These are phyloP conservation scores for Nebria ingens DNA, from an alignment of 1,140 invertebrate genomes.

Conservation along the genomic window DNA sequence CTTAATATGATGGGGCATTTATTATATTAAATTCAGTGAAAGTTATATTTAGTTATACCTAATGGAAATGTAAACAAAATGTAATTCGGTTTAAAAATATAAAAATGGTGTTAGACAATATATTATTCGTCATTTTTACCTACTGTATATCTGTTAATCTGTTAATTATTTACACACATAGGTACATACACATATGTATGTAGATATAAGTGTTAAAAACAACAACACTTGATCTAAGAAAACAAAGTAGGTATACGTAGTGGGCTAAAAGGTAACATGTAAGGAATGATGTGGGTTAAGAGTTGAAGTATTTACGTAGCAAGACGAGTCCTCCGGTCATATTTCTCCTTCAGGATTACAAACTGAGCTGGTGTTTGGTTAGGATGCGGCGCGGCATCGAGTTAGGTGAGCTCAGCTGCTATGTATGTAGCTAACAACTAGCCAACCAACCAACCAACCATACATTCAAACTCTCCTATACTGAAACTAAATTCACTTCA, in stretches of 20 bases:
- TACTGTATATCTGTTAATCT: too few relatives aligned
- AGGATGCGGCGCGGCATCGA: neutral
- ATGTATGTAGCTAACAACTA: neutral
- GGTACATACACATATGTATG: too few relatives aligned
- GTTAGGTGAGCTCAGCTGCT: slow-evolving; percentile 8
- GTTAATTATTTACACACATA: too few relatives aligned
- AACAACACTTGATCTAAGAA: too few relatives aligned
- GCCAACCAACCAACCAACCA: neutral
- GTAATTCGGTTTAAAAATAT: neutral
- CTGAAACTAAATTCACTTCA: neutral
- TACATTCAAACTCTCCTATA: neutral
- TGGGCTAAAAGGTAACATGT: too few relatives aligned
- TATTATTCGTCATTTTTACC: too few relatives aligned
- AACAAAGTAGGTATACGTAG: too few relatives aligned
- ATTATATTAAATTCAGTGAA: neutral
- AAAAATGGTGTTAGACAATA: neutral
- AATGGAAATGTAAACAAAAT: neutral
- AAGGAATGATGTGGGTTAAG: too few relatives aligned
- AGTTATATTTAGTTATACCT: neutral
- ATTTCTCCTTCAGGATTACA: slow-evolving; percentile 7
- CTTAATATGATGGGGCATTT: neutral
- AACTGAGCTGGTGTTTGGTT: slow-evolving; percentile 1
- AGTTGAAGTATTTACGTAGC: slow-evolving; percentile 1
- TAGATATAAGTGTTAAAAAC: too few relatives aligned
- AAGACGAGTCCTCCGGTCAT: slow-evolving; percentile 1